Conservation (phyloP, 2,797 vertebrate genomes). For the Eupleurogrammus muticus region DNA sequence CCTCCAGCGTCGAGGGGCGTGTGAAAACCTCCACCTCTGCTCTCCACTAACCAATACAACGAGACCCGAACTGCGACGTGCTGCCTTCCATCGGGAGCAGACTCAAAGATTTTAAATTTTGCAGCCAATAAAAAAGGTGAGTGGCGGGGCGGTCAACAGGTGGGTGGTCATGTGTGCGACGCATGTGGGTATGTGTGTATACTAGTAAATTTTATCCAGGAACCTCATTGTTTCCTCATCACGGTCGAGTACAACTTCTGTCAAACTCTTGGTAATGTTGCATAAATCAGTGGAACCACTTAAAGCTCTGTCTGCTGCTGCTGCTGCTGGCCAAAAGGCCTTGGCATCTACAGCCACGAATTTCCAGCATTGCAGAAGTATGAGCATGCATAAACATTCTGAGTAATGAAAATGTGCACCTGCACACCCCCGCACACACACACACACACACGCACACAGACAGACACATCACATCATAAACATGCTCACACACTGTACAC, state of each 20-base stretch:
- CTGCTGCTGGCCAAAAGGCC: slow-evolving; percentile 39
- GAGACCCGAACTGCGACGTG: neutral
- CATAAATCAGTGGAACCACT: slow-evolving; percentile 67
- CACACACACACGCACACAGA: slow-evolving; percentile 6
- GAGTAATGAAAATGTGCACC: slow-evolving; percentile 65
- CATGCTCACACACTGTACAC: slow-evolving; percentile 17
- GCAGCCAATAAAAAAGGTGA: slow-evolving; percentile 18
- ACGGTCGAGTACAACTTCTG: slow-evolving; percentile 37
- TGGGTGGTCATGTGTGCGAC: slow-evolving; percentile 49
- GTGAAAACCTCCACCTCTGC: too few species aligned
- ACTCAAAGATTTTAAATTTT: slow-evolving; percentile 6
- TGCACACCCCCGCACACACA: slow-evolving; percentile 26
- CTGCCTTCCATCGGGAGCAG: neutral
- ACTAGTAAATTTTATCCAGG: slow-evolving; percentile 40
- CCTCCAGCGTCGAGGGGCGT: too few species aligned
- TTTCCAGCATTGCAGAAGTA: slow-evolving; percentile 61
- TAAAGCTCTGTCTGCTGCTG: slow-evolving; percentile 57
- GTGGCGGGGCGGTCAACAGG: slow-evolving; percentile 2
- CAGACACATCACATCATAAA: slow-evolving; percentile 18
- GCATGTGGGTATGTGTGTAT: slow-evolving; percentile 21
- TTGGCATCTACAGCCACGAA: slow-evolving; percentile 36
- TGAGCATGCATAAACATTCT: slow-evolving; percentile 66
- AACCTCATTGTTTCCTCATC: slow-evolving; percentile 55
- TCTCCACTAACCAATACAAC: neutral
- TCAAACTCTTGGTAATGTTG: slow-evolving; percentile 53